Evolutionary conservation across 2,888 invertebrate genomes (phyloP), one percentile per base, ranked within the genome.

Genomic region (Napeogenes inachia): DNA sequence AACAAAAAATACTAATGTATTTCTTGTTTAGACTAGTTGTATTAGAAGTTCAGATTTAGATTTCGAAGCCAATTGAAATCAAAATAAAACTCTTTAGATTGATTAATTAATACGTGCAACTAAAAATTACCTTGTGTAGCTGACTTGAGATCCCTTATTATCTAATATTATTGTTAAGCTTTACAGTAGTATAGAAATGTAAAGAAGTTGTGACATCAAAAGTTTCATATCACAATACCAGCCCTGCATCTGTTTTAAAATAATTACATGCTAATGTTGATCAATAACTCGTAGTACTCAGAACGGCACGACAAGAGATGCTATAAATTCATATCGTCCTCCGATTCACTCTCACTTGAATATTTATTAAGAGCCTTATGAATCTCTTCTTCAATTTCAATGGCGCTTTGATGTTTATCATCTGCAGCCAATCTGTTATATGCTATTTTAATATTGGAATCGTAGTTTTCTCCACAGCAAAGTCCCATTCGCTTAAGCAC

Each of bases 301-400:
- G 71, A 65, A 68, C 72, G 75, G 75, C 84, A 84, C 70, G 72
- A 69, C 60, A 77, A 62, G 67, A 81, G 68, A 46, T 70, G 82
- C 84, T 89, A 89, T 86, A 87, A 84, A 71, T 83, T 71, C 63
- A 86, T 77, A 64, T 89, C 87, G 50, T 88, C 87, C 10, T 89
- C 90, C 4, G 87, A 84, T 56, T 89, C 89, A 68, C 81, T 86
- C 10, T 86, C 88, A 67, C 85, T 89, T 38, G 77, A 80, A 71
- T 82, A 84, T 60, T 72, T 71, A 68, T 71, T 70, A 65, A 89
- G 75, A 67, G 89, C 90, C 61, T 85, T 82, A 54, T 82, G 79
- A 68, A 90, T 88, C 71, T 89, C 90, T 35, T 86, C 79, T 70
- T 89, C 88, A 33, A 90, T 79, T 63, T 89, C 89, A 38, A 82